These are phyloP conservation scores for Hydrochoerus hydrochaeris DNA, from an alignment of 2,113 vertebrate species.

Conservation along the genomic window DNA sequence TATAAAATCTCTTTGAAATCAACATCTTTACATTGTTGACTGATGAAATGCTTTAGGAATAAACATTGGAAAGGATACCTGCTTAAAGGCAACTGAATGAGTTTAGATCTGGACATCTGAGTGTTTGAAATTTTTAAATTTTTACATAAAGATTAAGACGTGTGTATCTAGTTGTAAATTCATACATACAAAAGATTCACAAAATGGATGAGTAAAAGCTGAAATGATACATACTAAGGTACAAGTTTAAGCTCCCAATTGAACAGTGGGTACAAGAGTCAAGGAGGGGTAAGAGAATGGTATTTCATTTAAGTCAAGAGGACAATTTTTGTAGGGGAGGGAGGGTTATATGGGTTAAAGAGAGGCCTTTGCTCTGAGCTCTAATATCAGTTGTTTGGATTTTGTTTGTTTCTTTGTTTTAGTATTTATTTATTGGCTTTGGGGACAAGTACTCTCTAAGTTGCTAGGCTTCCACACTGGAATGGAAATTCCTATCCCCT, in stretches of 20 bases:
- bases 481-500: not conserved
- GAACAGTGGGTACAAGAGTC: not conserved
- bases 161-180: not conserved
- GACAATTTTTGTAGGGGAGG: not conserved
- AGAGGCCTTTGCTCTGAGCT: not conserved
- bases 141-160: not conserved
- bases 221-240: not conserved
- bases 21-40: constrained; percentile 5
- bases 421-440: not conserved
- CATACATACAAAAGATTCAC: not conserved
- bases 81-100: not conserved
- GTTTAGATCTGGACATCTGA: not conserved
- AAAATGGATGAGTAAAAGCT: not conserved
- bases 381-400: not conserved
- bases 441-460: not conserved
- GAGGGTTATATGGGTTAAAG: not conserved
- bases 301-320: not conserved
- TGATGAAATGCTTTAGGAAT: not conserved
- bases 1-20: not conserved
- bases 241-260: not conserved
- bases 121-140: not conserved
- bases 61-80: not conserved
- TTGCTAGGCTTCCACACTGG: not conserved
- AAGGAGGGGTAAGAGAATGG: not conserved
- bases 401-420: not conserved